Percentiles rank a stretch among this genome's conserved stretches.
Evolutionary conservation across 2,797 vertebrate species (phyloP).

Genomic region (Neoniphon sammara): DNA sequence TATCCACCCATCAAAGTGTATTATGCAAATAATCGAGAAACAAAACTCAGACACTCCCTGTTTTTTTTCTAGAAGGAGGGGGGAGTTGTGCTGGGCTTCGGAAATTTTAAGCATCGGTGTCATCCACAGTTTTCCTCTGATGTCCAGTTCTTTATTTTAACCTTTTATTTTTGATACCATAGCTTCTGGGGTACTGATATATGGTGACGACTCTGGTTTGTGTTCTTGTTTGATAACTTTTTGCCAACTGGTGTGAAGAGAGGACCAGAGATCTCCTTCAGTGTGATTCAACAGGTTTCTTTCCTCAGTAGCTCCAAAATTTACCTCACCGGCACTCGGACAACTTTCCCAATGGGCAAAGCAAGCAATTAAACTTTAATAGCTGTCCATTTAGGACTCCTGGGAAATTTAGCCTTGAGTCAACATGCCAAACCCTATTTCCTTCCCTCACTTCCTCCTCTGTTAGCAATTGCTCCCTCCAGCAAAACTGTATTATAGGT

Average conservation of each 20-base stretch:
- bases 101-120: constrained; percentile 69
- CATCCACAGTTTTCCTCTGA: constrained; percentile 55
- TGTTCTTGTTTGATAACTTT: constrained; percentile 23
- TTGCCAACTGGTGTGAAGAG: constrained; percentile 60
- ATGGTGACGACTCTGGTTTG: not conserved
- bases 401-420: constrained; percentile 77
- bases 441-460: constrained; percentile 67
- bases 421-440: constrained; percentile 82
- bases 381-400: constrained; percentile 75
- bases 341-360: constrained; percentile 61
- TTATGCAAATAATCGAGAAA: constrained; percentile 82
- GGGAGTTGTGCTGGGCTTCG: constrained; percentile 63
- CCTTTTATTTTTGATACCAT: constrained; percentile 21
- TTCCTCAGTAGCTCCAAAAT: constrained; percentile 46
- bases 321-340: constrained; percentile 46
- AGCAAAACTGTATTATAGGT: constrained; percentile 32
- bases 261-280: constrained; percentile 5
- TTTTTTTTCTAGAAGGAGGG: constrained; percentile 57
- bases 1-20: constrained; percentile 84
- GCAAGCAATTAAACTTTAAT: constrained; percentile 80
- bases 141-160: constrained; percentile 30
- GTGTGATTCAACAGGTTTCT: constrained; percentile 23
- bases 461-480: constrained; percentile 53
- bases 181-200: constrained; percentile 25
- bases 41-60: constrained; percentile 81